Evolutionary conservation across 2,113 vertebrate genomes (phyloP), one percentile per base, ranked within the genome.

Genomic region (Gopherus flavomarginatus): DNA sequence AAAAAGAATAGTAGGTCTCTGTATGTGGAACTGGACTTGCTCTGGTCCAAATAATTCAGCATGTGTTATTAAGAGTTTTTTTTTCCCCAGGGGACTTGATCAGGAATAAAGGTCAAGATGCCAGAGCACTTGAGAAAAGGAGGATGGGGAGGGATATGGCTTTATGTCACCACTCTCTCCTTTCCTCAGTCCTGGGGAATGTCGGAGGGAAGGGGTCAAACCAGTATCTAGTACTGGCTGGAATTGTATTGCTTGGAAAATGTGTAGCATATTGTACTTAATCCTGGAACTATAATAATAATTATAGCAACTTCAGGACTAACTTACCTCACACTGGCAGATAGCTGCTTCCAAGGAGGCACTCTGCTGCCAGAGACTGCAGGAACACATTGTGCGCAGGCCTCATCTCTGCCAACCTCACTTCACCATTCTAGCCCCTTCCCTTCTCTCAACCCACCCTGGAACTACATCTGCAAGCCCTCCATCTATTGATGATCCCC

Each of bases 351-450:
- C 38, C 72, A 75, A 75, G 42, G 26, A 90, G 3, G 10, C 86
- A 75, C 22, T 8, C 38, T 11, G 52, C 11, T 94, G 3, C 29
- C 14, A 62, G 85, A 72, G 9, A 0, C 0, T 4, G n/a, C 0
- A 59, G 16, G 86, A 2, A 9, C 0, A 0, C 31, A 52, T 4
- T n/a, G 12, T 1, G 0, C 10, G 78, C 21, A 29, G 38, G 26
- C 88, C 59, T 52, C 26, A 90, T 54, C 42, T 86, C 2, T 26
- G 3, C 85, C 83, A 81, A 38, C 38, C 11, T 78, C 24, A 26
- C 54, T 38, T 21, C 5, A 9, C 38, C 69, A 44, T 44, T 92
- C 26, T 53, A 27, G 6, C 42, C 19, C 11, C 42, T 69, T 89
- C 65, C 38, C 9, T 95, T 89, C 31, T 4, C 59, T 31, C 31